Evolutionary conservation across 2,888 invertebrate species (phyloP), one percentile per base, ranked within the genome.

Genomic region (Hylaea fasciaria): DNA sequence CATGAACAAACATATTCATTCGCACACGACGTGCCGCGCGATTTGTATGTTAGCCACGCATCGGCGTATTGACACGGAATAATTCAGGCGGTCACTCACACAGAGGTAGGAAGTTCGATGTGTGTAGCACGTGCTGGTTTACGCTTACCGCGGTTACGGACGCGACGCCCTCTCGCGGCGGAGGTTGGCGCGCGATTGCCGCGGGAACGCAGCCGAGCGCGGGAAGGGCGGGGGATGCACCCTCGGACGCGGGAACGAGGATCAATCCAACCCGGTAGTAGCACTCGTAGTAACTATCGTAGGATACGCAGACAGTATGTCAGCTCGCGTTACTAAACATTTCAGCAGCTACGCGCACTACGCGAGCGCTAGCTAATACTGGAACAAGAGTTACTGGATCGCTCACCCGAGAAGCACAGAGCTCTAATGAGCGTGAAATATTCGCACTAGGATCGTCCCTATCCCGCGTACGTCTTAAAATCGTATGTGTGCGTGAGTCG

Each of bases 141-240:
- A 44, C 56, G 22, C 35, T 59, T 35, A 35, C 59, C 78, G 78
- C 80, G 78, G 77, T 77, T 17, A 78, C 72, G 61, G 69, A 72
- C 76, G 82, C 90, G 43, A 52, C 52, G 90, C 89, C 91, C 89
- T 89, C 88, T 80, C 90, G 84, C 90, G 89, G 84, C 91, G 74
- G 80, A 83, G 87, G 88, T 83, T 83, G 81, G 89, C 91, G 91
- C 89, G 89, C 91, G 86, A 86, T 84, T 91, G 91, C 82, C 81
- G 84, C 78, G 74, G 69, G 64, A 65, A 70, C 57, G 44, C 40
- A 48, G 35, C n/a, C 37, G 65, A 70, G 72, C 71, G 72, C 69
- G 66, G 65, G 77, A 73, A 78, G 82, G 81, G 84, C 76, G 83
- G 85, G 86, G 88, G 86, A 83, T 86, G 86, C 87, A 86, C 89